These are phyloP conservation scores for Encarsia formosa DNA, from an alignment of 2,888 invertebrate genomes.

Conservation along the genomic window DNA sequence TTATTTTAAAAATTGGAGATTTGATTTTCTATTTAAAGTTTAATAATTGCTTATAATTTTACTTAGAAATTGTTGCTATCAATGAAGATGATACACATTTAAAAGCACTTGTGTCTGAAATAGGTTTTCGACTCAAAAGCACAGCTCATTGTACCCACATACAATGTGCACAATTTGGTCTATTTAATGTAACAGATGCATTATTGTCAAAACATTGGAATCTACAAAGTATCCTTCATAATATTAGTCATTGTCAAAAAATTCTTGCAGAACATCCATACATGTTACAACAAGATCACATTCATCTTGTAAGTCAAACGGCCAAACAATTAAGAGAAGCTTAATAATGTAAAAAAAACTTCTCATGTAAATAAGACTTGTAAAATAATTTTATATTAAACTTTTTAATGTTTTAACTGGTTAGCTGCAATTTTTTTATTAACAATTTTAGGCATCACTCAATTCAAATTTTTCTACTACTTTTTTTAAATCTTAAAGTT, in stretches of 20 bases:
- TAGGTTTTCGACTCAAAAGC: slow-evolving; percentile 75
- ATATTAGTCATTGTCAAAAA: slow-evolving; percentile 58
- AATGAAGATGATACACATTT: slow-evolving; percentile 81
- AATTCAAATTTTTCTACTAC: too few species aligned
- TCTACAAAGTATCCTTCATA: slow-evolving; percentile 63
- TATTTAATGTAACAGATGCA: slow-evolving; percentile 72
- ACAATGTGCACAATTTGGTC: slow-evolving; percentile 78
- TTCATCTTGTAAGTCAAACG: slow-evolving; percentile 10
- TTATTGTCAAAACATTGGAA: slow-evolving; percentile 81
- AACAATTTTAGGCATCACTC: slow-evolving; percentile 20
- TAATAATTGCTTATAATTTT: neutral
- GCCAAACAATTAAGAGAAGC: slow-evolving; percentile 3
- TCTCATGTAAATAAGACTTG: slow-evolving; percentile 15
- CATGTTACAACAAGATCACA: slow-evolving; percentile 16
- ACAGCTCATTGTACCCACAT: slow-evolving; percentile 77
- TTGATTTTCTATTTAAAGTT: neutral
- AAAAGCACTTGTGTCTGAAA: slow-evolving; percentile 72
- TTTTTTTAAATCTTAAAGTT: too few species aligned
- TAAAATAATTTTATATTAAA: slow-evolving; percentile 17
- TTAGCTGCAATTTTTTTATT: too few species aligned
- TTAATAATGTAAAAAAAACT: neutral
- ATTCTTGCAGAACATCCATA: slow-evolving; percentile 51
- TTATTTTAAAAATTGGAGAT: neutral
- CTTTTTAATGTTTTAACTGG: too few species aligned
- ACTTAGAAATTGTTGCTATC: slow-evolving; percentile 76